A percentile compares a stretch with the other conserved stretches of the same genome.
These are phyloP conservation scores for Chymomyza fuscimana DNA, from an alignment of 2,888 invertebrate genomes.

Conservation along the genomic window DNA sequence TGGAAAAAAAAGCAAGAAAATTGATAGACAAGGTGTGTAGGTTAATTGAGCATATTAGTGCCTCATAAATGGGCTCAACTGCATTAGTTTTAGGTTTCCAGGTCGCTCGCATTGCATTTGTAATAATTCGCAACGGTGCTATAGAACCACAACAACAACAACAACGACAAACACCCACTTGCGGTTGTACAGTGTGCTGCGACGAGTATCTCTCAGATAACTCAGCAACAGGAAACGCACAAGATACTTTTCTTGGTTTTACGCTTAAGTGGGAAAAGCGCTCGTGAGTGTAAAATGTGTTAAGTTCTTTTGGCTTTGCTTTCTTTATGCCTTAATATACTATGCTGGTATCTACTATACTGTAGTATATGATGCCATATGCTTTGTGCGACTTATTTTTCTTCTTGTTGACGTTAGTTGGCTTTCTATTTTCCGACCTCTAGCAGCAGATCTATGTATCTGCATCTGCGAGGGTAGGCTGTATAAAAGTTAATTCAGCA, in stretches of 20 bases:
- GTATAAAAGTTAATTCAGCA: too few relatives aligned
- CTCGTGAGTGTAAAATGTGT: slow-evolving; percentile 71
- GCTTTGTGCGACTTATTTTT: slow-evolving; percentile 39
- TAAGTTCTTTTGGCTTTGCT: slow-evolving; percentile 66
- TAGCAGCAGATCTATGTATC: neutral
- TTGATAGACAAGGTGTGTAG: slow-evolving; percentile 58
- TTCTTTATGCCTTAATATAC: neutral
- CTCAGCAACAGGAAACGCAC: slow-evolving; percentile 3
- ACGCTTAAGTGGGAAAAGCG: slow-evolving; percentile 65
- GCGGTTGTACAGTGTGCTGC: slow-evolving; percentile 44
- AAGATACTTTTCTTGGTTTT: slow-evolving; percentile 56
- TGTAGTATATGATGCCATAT: neutral
- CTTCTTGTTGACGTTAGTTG: slow-evolving; percentile 32
- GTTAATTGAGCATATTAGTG: slow-evolving; percentile 67
- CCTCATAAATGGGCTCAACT: slow-evolving; percentile 49
- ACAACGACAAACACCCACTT: slow-evolving; percentile 55
- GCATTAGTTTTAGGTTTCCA: slow-evolving; percentile 56
- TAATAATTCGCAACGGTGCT: slow-evolving; percentile 57
- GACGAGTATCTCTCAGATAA: slow-evolving; percentile 26
- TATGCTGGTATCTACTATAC: neutral
- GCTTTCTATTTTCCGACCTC: slow-evolving; percentile 57
- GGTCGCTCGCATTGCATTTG: slow-evolving; percentile 45
- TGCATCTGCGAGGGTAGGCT: too few relatives aligned
- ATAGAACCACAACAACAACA: slow-evolving; percentile 31
- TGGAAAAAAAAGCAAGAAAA: slow-evolving; percentile 61